These are phyloP conservation scores for Nesogale talazaci DNA, from an alignment of 2,113 vertebrate species.

Conservation along the genomic window DNA sequence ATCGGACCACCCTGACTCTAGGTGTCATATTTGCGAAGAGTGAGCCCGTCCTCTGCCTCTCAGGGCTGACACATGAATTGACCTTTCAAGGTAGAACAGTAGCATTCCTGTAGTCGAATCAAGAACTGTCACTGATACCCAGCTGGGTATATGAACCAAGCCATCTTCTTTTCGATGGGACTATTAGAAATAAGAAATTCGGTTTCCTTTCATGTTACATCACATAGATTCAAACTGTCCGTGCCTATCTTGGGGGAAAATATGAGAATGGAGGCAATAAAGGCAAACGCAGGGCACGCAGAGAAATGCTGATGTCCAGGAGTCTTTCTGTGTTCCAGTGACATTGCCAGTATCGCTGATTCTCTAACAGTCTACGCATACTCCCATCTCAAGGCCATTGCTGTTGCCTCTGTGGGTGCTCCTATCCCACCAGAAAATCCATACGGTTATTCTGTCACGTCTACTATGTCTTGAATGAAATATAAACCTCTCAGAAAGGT, in stretches of 20 bases:
- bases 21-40: not conserved
- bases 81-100: not conserved
- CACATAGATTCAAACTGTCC: accelerated
- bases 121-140: not conserved
- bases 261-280: not conserved
- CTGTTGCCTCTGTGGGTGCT: not conserved
- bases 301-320: not conserved
- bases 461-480: not conserved
- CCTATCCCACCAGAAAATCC: not conserved
- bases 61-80: not conserved
- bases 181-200: not conserved
- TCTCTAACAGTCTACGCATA: not conserved
- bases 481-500: not conserved
- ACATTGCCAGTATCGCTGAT: not conserved
- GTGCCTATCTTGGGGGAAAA: not conserved
- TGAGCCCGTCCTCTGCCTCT: not conserved
- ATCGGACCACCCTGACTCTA: not conserved
- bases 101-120: not conserved
- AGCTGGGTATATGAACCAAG: not conserved
- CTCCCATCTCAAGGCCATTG: not conserved
- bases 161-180: not conserved
- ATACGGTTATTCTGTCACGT: not conserved
- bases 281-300: not conserved
- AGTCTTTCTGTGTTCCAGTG: not conserved
- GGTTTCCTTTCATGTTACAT: not conserved